Evolutionary conservation across 2,797 vertebrate genomes (phyloP), one percentile per base, ranked within the genome.

Genomic region (Microctenopoma stevenorrisi): DNA sequence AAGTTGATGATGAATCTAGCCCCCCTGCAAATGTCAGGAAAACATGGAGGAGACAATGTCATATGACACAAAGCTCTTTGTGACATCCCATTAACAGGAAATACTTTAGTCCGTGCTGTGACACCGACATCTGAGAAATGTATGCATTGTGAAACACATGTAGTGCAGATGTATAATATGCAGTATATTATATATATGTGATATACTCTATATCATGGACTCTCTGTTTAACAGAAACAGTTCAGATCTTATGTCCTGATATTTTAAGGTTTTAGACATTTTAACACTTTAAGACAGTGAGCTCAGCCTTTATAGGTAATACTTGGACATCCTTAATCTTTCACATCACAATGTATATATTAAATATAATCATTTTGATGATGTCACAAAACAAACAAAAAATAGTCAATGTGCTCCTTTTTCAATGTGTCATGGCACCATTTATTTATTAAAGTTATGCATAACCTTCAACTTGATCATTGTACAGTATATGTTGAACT

Each of bases 381-480:
- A 11, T 30, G 33, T 57, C 35, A 56, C 28, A 4, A 1, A 26
- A 0, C 5, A 22, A 28, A 44, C 18, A 55, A 65, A 64, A 40
- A 26, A 58, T 25, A 42, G 42, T 14, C 51, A 25, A 33, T 7
- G 6, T n/a, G 76, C 47, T 81, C 22, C 53, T 84, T 92, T 87
- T 71, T 72, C 54, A 85, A 79, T 78, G 79, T 84, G 84, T 90
- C 88, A 89, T 89, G 89, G 86, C 88, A 87, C 82, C 72, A 88
- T 94, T 93, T 93, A 92, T 93, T 94, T 91, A 85, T 91, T 91
- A 90, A 92, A 78, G 82, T 91, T 93, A 93, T 90, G 86, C 88
- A 91, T 93, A 88, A 90, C 86, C 87, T 93, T 91, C 89, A 92
- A 87, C 82, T 89, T 85, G 81, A 91, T 87, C 86, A 87, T 88